Base-by-base conservation (phyloP, 2,113 vertebrate species). In the Cynoglossus semilaevis region DNA sequence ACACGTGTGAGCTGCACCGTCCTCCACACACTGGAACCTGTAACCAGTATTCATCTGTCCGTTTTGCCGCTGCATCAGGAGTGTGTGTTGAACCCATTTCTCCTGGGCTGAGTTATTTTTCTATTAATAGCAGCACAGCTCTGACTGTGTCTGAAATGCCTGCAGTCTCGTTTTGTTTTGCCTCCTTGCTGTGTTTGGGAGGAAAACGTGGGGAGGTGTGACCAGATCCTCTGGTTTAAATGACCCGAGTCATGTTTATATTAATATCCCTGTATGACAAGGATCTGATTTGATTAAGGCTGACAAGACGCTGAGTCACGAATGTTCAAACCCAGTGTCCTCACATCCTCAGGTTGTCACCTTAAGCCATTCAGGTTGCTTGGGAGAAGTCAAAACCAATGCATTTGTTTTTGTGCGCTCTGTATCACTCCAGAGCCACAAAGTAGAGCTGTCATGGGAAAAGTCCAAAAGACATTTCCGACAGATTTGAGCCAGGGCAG, bases 121-220 rank as follows among this genome's bases (percentile, higher is more conserved):
- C 82, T 88, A 86, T 85, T 85, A 82, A 67, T 88, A 88, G 82
- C 63, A 1, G 0, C 50, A 15, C 53, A 61, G 69, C 67, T 69
- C 51, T 4, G 59, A 60, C 64, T 60, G 63, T 29, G 59, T 76
- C 59, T 61, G 35, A 63, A 72, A 70, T 44, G 69, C 59, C 53
- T n/a, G 50, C 67, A 58, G 76, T 29, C 72, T 80, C 69, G 0
- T 68, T 82, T 54, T 74, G 74, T 60, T 83, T 76, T 66, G 58
- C 72, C 79, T 86, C 59, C 70, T 66, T 43, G 42, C 47, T 50
- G 67, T 65, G 38, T 65, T 14, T 41, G 15, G 6, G 34, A 15
- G 38, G 15, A 9, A 16, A 45, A 16, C 7, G 43, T 17, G 44
- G 8, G 22, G 48, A 44, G 8, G 16, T 40, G 34, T 1, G 1